phyloP scores from a whole-genome alignment of 2,113 vertebrate species.

The Crotalus viridis region DNA sequence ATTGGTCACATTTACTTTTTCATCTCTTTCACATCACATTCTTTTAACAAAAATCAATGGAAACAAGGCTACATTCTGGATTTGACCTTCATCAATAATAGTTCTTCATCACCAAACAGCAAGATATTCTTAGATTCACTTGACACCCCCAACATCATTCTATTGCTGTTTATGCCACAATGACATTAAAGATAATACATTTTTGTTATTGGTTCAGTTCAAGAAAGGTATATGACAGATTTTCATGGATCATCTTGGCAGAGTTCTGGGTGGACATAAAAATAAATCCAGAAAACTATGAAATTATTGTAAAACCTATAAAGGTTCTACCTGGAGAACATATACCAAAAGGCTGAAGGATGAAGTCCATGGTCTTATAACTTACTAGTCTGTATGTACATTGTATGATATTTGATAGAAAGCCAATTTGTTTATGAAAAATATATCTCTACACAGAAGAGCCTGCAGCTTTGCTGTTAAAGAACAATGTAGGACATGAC shows the following conservation, averaged over 20 bases:
- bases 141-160: neutral
- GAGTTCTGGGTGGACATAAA: neutral
- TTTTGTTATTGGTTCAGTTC: neutral
- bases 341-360: neutral
- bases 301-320: neutral
- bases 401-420: neutral
- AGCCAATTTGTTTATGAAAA: neutral
- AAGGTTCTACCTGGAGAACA: neutral
- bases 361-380: neutral
- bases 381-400: neutral
- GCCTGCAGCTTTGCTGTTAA: neutral
- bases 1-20: neutral
- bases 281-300: neutral
- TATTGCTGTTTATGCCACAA: neutral
- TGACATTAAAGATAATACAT: neutral
- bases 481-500: neutral
- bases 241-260: neutral
- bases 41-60: neutral
- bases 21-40: neutral
- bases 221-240: neutral
- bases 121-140: neutral
- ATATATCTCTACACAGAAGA: neutral
- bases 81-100: neutral
- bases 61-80: neutral
- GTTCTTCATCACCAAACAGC: neutral